Evolutionary conservation across 30 jellyfish, hydroid and myxozoan species (phyloP), one percentile per base, ranked within the genome.

Genomic region (Hydractinia echinata): DNA sequence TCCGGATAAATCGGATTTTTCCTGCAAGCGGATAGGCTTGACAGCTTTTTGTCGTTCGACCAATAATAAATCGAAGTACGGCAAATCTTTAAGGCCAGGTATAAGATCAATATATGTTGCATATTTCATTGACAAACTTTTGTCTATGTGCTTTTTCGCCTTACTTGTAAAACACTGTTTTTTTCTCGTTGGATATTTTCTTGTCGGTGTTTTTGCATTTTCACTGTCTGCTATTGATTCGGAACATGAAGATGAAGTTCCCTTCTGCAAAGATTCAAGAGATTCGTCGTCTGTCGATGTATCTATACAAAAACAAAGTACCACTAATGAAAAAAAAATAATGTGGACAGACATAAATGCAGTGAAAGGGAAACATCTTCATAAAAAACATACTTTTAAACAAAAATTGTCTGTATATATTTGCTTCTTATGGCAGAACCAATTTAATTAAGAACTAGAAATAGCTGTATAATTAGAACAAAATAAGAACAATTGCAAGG

Each of bases 1-100:
- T n/a, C 60, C 60, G 8, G 74, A n/a, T 13, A 64, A 64, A 64
- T 64, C 74, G 13, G 51, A 19, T 71, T 71, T 54, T 71, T 71
- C 81, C 39, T 71, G 55, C 55, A 66, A 62, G 20, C 81, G 48
- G 30, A 62, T 49, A 4, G 94, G 83, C 76, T 84, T 87, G 66
- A 67, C 83, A 48, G 84, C 78, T 71, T 79, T 82, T 5, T 77
- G 21, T 21, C 99, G 96, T n/a, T 94, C 97, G n/a, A 88, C 86
- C 13, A 94, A 82, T 83, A 94, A 73, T 79, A 94, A 78, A 11
- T 94, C 96, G 66, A 70, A 72, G 67, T 94, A 94, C 16, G 92
- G 96, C 54, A 94, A 84, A 49, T 91, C 56, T 58, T 76, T 84
- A 50, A 94, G 68, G 50, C 54, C 79, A 19, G 99, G 99, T 20